Evolutionary conservation across 2,797 vertebrate species (phyloP).

Genomic region (Danio choprae): DNA sequence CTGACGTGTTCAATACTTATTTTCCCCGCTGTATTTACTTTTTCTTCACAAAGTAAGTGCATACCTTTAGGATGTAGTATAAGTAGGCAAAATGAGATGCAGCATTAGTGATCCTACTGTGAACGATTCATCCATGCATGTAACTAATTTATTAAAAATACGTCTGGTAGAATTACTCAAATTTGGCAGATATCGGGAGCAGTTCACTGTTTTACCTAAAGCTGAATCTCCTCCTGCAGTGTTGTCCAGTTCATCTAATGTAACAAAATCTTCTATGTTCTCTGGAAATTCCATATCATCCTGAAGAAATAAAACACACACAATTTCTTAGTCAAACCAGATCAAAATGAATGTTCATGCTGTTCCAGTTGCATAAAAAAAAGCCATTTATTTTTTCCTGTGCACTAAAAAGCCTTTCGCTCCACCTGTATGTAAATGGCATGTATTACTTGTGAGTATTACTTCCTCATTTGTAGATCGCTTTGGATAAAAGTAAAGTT

Average conservation of each 20-base stretch:
- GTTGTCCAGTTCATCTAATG: conserved; percentile 65
- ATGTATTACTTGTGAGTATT: no score
- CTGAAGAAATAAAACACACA: conserved; percentile 2
- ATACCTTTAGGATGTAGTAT: no score
- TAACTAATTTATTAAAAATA: not conserved
- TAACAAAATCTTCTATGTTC: conserved; percentile 68
- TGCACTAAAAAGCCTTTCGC: not conserved
- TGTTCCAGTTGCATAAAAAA: no score
- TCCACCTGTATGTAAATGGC: no score
- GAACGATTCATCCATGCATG: not conserved
- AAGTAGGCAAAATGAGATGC: no score
- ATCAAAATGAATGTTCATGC: not conserved
- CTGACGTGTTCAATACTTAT: no score
- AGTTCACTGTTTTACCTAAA: conserved; percentile 17
- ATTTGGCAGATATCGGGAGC: not conserved
- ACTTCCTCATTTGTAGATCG: no score
- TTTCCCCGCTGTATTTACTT: no score
- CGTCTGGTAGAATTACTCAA: no score
- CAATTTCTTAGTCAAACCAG: not conserved
- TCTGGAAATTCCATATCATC: conserved; percentile 64
- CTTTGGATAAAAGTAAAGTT: no score
- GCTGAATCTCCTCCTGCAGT: conserved; percentile 32
- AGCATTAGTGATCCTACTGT: not conserved
- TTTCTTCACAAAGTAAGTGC: no score
- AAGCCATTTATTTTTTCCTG: not conserved